These are phyloP conservation scores for Rhea pennata DNA, from an alignment of 2,113 vertebrate genomes.

Conservation along the genomic window DNA sequence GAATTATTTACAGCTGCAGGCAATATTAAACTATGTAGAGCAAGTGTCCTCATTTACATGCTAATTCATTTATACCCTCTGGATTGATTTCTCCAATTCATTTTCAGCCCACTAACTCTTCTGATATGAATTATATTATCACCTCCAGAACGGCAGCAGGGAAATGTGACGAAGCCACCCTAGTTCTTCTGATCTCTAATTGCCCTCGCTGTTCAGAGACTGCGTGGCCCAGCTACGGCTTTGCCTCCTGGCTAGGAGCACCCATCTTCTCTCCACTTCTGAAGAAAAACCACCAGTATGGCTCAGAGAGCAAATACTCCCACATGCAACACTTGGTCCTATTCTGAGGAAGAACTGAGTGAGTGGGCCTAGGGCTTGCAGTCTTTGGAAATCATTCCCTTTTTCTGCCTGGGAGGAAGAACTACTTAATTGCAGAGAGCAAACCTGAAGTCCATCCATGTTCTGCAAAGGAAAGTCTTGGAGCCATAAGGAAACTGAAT, in stretches of 20 bases:
- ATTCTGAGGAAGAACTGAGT: not conserved
- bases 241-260: not conserved
- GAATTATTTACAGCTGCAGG: slow-evolving; percentile 83
- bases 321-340: rapidly evolving
- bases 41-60: slow-evolving; percentile 83
- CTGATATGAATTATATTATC: slow-evolving; percentile 79
- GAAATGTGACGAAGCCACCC: slow-evolving; percentile 56
- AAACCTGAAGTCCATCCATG: not conserved
- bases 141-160: slow-evolving; percentile 71
- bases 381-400: slow-evolving; percentile 6
- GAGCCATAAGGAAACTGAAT: slow-evolving; percentile 1
- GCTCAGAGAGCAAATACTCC: not conserved
- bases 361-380: not conserved
- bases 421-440: not conserved
- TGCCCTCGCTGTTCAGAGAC: slow-evolving; percentile 35
- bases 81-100: slow-evolving; percentile 82
- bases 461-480: not conserved
- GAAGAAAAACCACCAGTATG: not conserved
- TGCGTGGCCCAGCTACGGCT: slow-evolving; percentile 28
- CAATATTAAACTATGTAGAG: slow-evolving; percentile 80
- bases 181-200: slow-evolving; percentile 63
- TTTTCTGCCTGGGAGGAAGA: slow-evolving; percentile 1
- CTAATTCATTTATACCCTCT: slow-evolving; percentile 84
- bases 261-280: slow-evolving; percentile 1
- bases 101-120: slow-evolving; percentile 80